phyloP scores from a whole-genome alignment of 2,113 vertebrate genomes.

The Ophiodon elongatus region DNA sequence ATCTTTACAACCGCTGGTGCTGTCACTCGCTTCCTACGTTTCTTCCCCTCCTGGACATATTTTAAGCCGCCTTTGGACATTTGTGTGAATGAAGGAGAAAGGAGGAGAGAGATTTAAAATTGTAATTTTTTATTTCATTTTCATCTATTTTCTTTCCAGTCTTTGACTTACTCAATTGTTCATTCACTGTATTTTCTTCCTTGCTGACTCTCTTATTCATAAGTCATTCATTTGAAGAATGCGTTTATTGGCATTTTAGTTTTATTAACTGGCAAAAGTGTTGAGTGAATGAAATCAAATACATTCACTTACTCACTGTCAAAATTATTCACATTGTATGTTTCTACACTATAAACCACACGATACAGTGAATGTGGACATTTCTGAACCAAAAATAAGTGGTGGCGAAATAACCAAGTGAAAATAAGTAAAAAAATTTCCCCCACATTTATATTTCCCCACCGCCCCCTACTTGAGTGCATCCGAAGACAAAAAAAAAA shows the following conservation, averaged over 20 bases:
- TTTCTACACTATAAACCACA: background rate
- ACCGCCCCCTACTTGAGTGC: no score
- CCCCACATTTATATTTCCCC: no score
- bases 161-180: background rate
- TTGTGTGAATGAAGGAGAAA: background rate
- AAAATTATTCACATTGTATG: background rate
- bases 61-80: constrained; percentile 28
- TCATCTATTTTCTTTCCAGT: background rate
- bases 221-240: constrained; percentile 7
- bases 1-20: constrained; percentile 70
- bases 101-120: background rate
- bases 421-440: no score
- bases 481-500: no score
- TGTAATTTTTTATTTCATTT: background rate
- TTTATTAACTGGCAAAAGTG: background rate
- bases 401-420: no score
- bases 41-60: constrained; percentile 18
- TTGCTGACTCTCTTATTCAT: background rate
- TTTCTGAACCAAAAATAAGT: background rate
- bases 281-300: constrained; percentile 21
- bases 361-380: background rate
- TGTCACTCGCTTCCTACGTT: constrained; percentile 41
- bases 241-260: constrained; percentile 19
- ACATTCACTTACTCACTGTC: background rate
- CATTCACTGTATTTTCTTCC: background rate